These are phyloP conservation scores for Drosophila sp. DNA, from an alignment of 1,140 invertebrate genomes.

Conservation along the genomic window DNA sequence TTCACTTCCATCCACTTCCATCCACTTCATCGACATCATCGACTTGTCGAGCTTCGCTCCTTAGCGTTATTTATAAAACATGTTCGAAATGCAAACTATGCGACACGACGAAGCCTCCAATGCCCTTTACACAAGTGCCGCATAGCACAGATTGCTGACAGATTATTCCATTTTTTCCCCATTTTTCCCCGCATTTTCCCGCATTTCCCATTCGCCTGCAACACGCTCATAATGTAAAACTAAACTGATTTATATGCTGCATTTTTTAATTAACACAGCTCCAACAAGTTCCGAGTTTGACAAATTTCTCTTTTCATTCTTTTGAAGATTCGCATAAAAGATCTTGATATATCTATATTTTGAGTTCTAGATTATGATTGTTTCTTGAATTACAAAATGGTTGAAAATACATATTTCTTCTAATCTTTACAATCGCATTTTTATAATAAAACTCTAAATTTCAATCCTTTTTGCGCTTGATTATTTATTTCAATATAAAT, in stretches of 20 bases:
- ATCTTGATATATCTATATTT: not conserved
- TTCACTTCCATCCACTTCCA: not conserved
- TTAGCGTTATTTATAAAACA: constrained; percentile 81
- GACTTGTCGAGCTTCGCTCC: constrained; percentile 49
- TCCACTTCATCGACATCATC: constrained; percentile 39
- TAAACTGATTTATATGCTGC: constrained; percentile 19
- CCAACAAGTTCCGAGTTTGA: constrained; percentile 14
- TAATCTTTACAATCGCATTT: no score
- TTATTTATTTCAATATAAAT: no score
- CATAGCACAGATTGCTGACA: constrained; percentile 62
- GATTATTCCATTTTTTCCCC: constrained; percentile 64
- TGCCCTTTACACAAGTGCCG: constrained; percentile 79
- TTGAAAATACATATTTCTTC: not conserved
- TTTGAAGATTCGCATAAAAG: not conserved
- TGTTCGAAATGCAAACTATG: constrained; percentile 79
- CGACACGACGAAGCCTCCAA: constrained; percentile 79
- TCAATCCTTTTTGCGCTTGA: no score
- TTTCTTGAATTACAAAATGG: not conserved
- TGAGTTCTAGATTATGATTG: not conserved
- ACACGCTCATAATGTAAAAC: constrained; percentile 20
- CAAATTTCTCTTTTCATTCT: constrained; percentile 20
- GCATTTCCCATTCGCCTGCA: constrained; percentile 2
- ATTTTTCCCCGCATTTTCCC: constrained; percentile 28
- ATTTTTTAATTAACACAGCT: constrained; percentile 41
- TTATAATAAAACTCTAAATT: no score